A percentile compares a stretch with the other conserved stretches of the same genome.
phyloP scores from a whole-genome alignment of 92 coral and sea anemone species.

The Palythoa grandis region DNA sequence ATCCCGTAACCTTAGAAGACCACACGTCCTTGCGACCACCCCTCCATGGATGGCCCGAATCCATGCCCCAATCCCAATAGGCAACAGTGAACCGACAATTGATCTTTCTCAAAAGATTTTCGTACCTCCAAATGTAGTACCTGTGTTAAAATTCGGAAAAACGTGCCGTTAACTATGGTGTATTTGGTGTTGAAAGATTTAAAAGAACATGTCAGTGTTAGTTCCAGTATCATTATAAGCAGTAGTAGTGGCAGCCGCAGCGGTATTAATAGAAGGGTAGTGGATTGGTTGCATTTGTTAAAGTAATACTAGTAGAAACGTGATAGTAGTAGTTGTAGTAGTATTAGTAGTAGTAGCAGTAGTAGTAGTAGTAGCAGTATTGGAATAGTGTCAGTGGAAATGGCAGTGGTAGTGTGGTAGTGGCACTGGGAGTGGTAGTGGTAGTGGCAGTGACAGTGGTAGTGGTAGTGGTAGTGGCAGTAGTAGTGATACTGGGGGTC shows the following conservation, averaged over 20 bases:
- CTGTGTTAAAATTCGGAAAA: neutral
- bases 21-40: constrained; percentile 23
- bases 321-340: neutral
- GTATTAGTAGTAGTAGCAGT: neutral
- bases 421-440: neutral
- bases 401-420: neutral
- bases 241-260: too few relatives aligned
- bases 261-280: too few relatives aligned
- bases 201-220: too few relatives aligned
- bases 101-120: constrained; percentile 46
- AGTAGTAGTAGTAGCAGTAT: neutral
- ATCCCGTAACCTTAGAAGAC: constrained; percentile 35
- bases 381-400: too few relatives aligned
- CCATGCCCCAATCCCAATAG: constrained; percentile 69
- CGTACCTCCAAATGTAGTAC: constrained; percentile 37
- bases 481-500: neutral
- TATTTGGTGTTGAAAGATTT: neutral
- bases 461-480: neutral
- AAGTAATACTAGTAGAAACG: too few relatives aligned
- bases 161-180: neutral
- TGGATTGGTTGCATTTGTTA: too few relatives aligned
- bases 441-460: too few relatives aligned
- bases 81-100: constrained; percentile 60
- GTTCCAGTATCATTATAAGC: too few relatives aligned
- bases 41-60: constrained; percentile 56